Percentiles rank a stretch among this genome's conserved stretches.
phyloP scores from a whole-genome alignment of 2,113 vertebrate species.

The Syrrhaptes paradoxus region DNA sequence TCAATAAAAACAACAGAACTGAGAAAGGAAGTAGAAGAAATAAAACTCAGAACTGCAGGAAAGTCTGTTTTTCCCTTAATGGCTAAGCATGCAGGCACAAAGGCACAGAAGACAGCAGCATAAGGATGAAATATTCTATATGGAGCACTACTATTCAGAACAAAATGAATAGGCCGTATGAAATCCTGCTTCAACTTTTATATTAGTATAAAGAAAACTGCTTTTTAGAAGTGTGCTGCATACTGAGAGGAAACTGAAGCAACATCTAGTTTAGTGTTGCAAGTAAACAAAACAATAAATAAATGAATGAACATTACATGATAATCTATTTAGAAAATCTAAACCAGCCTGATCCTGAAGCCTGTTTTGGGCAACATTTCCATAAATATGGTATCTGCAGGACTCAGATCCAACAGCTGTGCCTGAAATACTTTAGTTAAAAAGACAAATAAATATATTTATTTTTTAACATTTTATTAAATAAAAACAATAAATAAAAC shows the following conservation, averaged over 20 bases:
- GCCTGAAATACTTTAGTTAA: neutral
- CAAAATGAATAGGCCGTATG: conserved; percentile 49
- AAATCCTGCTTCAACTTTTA: conserved; percentile 66
- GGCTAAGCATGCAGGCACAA: conserved; percentile 72
- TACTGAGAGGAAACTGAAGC: conserved; percentile 60
- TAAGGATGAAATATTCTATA: conserved; percentile 43
- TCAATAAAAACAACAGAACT: conserved; percentile 64
- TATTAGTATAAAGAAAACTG: conserved; percentile 52
- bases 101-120: conserved; percentile 61
- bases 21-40: conserved; percentile 59
- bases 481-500: neutral
- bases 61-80: conserved; percentile 73
- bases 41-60: conserved; percentile 69
- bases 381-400: neutral
- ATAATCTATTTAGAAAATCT: conserved; percentile 64
- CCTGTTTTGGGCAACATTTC: neutral
- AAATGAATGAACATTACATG: conserved; percentile 37
- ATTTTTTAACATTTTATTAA: neutral
- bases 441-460: neutral
- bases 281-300: conserved; percentile 68
- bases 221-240: conserved; percentile 64
- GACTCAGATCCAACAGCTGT: neutral
- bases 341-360: neutral
- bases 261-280: conserved; percentile 45
- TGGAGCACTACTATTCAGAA: conserved; percentile 42